Percentiles rank a stretch among this genome's conserved stretches.
These are phyloP conservation scores for Marronus borbonicus DNA, from an alignment of 2,888 invertebrate species.

Conservation along the genomic window DNA sequence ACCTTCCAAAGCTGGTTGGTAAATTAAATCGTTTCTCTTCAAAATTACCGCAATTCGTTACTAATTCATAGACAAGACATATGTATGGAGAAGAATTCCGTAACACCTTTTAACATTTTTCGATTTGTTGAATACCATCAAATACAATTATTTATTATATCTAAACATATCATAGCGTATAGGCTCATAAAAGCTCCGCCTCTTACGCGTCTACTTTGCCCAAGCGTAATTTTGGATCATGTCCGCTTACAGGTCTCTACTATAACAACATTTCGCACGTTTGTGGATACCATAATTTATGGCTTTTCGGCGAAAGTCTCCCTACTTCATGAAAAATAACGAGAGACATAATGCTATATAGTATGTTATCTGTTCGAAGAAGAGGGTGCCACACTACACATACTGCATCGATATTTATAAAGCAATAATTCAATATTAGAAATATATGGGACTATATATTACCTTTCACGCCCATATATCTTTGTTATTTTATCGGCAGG, in stretches of 20 bases:
- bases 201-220: not conserved
- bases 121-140: no score
- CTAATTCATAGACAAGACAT: no score
- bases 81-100: no score
- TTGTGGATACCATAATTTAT: not conserved
- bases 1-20: no score
- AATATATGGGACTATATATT: constrained; percentile 31
- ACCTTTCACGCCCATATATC: not conserved
- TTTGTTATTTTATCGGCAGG: constrained; percentile 2
- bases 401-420: constrained; percentile 21
- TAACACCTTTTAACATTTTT: no score
- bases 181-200: not conserved
- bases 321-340: constrained; percentile 13
- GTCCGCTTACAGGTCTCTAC: constrained; percentile 5
- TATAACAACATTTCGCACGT: not conserved
- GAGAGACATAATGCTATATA: constrained; percentile 14
- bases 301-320: constrained; percentile 5
- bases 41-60: no score
- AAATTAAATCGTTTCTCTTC: no score
- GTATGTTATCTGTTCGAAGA: constrained; percentile 8
- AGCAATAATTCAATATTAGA: constrained; percentile 35
- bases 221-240: not conserved
- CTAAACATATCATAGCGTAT: not conserved
- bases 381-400: not conserved
- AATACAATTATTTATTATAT: not conserved